phyloP scores from a whole-genome alignment of 2,888 invertebrate species.

The Drosophila austrosaltans region DNA sequence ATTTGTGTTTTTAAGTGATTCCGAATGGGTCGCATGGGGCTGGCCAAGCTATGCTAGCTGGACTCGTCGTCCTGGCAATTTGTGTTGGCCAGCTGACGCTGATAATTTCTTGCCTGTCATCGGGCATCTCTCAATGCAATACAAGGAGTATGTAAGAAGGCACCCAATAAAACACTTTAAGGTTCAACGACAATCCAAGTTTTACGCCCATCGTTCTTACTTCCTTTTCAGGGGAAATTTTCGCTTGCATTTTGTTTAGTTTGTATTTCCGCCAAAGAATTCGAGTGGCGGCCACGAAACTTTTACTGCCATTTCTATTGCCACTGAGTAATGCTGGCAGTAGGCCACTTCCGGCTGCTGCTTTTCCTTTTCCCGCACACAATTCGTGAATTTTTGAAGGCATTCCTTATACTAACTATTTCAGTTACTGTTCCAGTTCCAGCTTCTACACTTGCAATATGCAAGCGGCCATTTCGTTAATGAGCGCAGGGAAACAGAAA shows the following conservation, averaged over 20 bases:
- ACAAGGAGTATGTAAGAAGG: conserved; percentile 57
- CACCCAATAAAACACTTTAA: conserved; percentile 64
- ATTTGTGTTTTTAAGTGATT: conserved; percentile 79
- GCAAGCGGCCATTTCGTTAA: conserved; percentile 81
- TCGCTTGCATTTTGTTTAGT: conserved; percentile 55
- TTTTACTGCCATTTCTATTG: conserved; percentile 69
- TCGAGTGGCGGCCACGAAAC: conserved; percentile 67
- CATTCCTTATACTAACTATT: conserved; percentile 50
- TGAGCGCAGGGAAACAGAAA: conserved; percentile 67
- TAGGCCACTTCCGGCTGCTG: conserved; percentile 73
- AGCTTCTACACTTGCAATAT: conserved; percentile 59
- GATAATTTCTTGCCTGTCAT: conserved; percentile 74
- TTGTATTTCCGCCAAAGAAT: conserved; percentile 76
- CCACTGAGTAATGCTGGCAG: conserved; percentile 52
- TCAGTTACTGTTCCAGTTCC: conserved; percentile 6
- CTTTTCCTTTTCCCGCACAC: conserved; percentile 55
- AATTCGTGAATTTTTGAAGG: conserved; percentile 75
- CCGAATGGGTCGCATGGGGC: conserved; percentile 74
- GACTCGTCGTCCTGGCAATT: conserved; percentile 2
- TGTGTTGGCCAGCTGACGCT: conserved; percentile 51
- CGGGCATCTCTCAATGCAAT: conserved; percentile 56
- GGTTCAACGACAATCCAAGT: conserved; percentile 30
- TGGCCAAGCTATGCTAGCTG: conserved; percentile 21
- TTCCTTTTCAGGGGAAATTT: conserved; percentile 14
- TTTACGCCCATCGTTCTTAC: not conserved